Percentiles rank a stretch among this genome's conserved stretches.
phyloP scores from a whole-genome alignment of 2,888 invertebrate species.

The Acanthosepion lycidas region DNA sequence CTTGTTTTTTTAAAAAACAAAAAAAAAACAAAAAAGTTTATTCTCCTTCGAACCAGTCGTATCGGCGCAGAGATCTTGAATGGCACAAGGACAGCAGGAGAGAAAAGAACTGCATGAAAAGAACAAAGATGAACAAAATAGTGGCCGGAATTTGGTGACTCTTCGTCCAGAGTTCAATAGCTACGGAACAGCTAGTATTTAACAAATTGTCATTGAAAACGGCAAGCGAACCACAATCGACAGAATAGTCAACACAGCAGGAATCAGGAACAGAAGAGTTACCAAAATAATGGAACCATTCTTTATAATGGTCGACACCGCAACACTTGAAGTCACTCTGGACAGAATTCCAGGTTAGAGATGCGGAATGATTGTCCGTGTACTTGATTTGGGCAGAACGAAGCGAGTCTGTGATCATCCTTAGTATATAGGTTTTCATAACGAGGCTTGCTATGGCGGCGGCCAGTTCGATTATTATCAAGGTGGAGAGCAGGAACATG shows the following conservation, averaged over 20 bases:
- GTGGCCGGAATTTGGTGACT: background rate
- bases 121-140: background rate
- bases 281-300: conserved; percentile 35
- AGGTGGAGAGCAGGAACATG: background rate
- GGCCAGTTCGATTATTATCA: background rate
- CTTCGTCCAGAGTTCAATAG: background rate
- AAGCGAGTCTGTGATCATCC: background rate
- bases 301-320: background rate
- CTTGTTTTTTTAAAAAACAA: too few species aligned
- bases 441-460: background rate
- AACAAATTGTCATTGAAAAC: background rate
- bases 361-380: too few species aligned
- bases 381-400: background rate
- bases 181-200: background rate
- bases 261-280: background rate
- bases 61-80: too few species aligned
- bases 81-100: background rate
- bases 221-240: too few species aligned
- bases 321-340: background rate
- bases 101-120: background rate
- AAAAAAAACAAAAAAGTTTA: too few species aligned
- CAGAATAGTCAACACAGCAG: background rate
- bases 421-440: background rate
- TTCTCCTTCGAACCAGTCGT: too few species aligned
- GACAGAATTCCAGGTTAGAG: background rate